A percentile compares a stretch with the other conserved stretches of the same genome.
Conservation (phyloP, 2,888 invertebrate species). For the Notocelia uddmanniana region DNA sequence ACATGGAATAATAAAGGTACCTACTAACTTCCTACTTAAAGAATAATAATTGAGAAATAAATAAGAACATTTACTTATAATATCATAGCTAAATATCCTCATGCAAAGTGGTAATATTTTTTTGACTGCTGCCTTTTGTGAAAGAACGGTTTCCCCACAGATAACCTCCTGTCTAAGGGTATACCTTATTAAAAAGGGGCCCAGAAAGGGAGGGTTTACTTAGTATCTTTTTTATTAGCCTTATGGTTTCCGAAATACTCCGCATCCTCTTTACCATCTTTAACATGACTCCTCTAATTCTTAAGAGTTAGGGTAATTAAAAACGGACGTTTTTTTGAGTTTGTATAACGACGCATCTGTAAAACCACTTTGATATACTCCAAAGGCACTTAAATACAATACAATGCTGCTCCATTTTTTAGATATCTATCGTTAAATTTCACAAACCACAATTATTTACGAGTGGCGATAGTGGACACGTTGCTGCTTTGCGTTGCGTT, state of each 20-base stretch:
- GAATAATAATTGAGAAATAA: not conserved
- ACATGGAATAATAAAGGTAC: too few relatives aligned
- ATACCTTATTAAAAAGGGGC: conserved; percentile 28
- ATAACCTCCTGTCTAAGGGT: too few relatives aligned
- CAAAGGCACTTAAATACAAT: too few relatives aligned
- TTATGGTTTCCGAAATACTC: not conserved
- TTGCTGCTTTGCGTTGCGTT: too few relatives aligned
- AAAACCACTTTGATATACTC: too few relatives aligned
- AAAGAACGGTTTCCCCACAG: not conserved
- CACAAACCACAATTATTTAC: too few relatives aligned
- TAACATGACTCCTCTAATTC: not conserved
- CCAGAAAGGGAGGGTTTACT: not conserved
- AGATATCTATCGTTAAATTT: too few relatives aligned
- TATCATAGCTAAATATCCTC: not conserved
- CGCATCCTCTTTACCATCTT: conserved; percentile 1
- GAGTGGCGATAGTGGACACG: too few relatives aligned
- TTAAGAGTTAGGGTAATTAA: too few relatives aligned
- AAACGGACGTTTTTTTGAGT: too few relatives aligned
- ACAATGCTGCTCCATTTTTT: too few relatives aligned
- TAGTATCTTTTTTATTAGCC: conserved; percentile 16
- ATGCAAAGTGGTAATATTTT: conserved; percentile 16
- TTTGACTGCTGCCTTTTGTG: not conserved
- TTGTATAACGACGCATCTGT: too few relatives aligned
- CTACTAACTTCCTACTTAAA: not conserved
- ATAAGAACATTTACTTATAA: not conserved